Evolutionary conservation across 2,888 invertebrate genomes (phyloP), one percentile per base, ranked within the genome.

Genomic region (Sussaba pulchella): DNA sequence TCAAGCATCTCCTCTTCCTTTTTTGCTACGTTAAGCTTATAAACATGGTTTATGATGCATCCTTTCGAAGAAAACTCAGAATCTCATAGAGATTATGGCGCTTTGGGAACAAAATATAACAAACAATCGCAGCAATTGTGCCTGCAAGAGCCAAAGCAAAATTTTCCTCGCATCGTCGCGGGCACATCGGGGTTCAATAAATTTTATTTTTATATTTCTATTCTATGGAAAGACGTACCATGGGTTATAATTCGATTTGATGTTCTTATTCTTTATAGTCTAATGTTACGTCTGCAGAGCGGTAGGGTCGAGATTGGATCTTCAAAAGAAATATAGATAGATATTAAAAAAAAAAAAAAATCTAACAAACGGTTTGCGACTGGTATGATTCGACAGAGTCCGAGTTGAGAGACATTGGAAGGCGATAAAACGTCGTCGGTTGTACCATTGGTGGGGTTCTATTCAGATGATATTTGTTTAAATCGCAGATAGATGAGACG

Each of bases 401-500:
- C 8, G 17, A 57, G 8, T 57, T 17, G 31, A 4, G 31, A 17
- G 31, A 31, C 6, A 31, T 57, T 12, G 1, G 14, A 9, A 1
- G 31, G 31, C 9, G 0, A 36, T 61, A 61, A 31, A 31, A 39
- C 61, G 39, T 39, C 24, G 10, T 9, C 17, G 36, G 12, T 66
- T 19, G 47, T 19, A 50, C 12, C 36, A 8, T 36, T 59, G 17
- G 17, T 36, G 36, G 50, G 61, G 61, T 71, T 47, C 19, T 3
- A 19, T 26, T 57, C 17, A 63, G 63, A 47, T 72, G 8, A 52
- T 67, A 59, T 82, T 70, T 87, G 82, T 89, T 90, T 90, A 71
- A 85, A 90, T 90, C 88, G 80, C 88, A 92, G 92, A 92, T 92
- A 86, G 91, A 91, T 88, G 92, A 92, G 85, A 90, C 86, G 88